Evolutionary conservation across 1,140 invertebrate species (phyloP).

Genomic region (Neuroterus valhalla): DNA sequence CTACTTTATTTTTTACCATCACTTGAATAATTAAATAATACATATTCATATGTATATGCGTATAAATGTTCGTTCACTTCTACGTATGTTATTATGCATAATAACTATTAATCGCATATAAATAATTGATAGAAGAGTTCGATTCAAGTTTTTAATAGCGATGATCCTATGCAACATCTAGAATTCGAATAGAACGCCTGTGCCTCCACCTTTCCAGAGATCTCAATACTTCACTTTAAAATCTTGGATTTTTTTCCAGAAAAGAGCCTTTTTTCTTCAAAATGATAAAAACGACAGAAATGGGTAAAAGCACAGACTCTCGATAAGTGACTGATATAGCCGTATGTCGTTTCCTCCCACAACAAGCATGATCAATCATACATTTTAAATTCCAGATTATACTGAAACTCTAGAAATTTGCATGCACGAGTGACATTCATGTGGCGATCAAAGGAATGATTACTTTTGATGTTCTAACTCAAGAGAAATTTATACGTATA

Average conservation of each 20-base stretch:
- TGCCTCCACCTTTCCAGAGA: neutral
- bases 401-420: neutral
- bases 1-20: constrained; percentile 15
- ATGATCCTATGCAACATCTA: constrained; percentile 12
- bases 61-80: constrained; percentile 42
- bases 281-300: neutral
- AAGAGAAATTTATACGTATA: constrained; percentile 1
- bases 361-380: constrained; percentile 34
- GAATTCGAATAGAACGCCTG: neutral
- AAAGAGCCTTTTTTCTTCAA: no score
- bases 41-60: constrained; percentile 40
- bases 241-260: neutral
- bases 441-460: neutral
- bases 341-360: constrained; percentile 33
- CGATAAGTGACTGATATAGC: neutral
- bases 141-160: constrained; percentile 28
- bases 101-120: constrained; percentile 39
- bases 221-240: neutral
- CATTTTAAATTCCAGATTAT: constrained; percentile 8
- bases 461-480: constrained; percentile 4
- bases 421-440: constrained; percentile 9
- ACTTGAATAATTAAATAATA: constrained; percentile 42
- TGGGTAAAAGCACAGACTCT: neutral
- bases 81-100: constrained; percentile 36
- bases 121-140: constrained; percentile 45